phyloP scores from a whole-genome alignment of 2,888 invertebrate species.

The Amaurobius ferox region DNA sequence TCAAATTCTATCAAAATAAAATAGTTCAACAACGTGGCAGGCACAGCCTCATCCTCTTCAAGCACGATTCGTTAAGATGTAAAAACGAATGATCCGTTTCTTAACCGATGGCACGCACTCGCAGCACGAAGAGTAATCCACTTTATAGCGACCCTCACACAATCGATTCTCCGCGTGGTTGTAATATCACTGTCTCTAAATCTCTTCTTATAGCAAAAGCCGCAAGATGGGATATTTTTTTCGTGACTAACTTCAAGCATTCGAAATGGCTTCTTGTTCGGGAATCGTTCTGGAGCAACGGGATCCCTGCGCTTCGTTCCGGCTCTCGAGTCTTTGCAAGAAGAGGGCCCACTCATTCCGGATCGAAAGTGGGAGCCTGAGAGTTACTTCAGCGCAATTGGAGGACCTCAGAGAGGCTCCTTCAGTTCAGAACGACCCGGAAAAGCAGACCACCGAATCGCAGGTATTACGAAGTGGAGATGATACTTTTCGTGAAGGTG shows the following conservation, averaged over 20 bases:
- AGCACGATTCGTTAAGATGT: no score
- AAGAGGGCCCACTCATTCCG: constrained; percentile 46
- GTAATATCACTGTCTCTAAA: neutral
- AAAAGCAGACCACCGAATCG: constrained; percentile 37
- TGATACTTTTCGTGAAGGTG: constrained; percentile 4
- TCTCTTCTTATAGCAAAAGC: neutral
- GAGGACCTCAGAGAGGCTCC: constrained; percentile 52
- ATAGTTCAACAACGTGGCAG: no score
- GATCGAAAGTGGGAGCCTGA: constrained; percentile 65
- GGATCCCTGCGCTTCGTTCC: constrained; percentile 15
- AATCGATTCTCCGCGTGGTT: constrained; percentile 9
- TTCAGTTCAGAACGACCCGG: constrained; percentile 35
- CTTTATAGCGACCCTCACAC: no score
- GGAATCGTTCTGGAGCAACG: neutral
- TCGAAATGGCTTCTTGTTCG: neutral
- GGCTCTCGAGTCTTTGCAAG: constrained; percentile 52
- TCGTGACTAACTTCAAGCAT: constrained; percentile 1
- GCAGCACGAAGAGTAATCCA: no score
- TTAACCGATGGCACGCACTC: no score
- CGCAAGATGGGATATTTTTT: neutral
- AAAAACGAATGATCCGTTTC: no score
- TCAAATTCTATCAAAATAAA: no score
- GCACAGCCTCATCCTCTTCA: no score
- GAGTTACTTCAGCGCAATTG: constrained; percentile 68
- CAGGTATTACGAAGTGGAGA: constrained; percentile 40